Base-by-base conservation (phyloP, 2,797 vertebrate species). In the Odontamblyopus rebecca region DNA sequence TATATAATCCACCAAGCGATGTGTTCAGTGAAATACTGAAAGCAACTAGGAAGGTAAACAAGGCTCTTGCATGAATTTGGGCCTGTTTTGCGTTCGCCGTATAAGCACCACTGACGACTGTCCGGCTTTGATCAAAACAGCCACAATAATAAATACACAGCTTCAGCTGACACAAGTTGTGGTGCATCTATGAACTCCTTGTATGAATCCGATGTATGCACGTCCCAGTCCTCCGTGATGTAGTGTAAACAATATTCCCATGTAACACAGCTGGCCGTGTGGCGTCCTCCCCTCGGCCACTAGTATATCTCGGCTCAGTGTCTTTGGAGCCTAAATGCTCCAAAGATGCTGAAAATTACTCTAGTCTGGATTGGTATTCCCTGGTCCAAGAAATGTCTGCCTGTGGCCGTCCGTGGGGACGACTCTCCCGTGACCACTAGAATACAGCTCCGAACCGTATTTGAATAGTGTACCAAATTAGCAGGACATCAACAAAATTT, bases 321-420 rank as follows among this genome's bases (percentile, higher is more conserved):
- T 72, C 81, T 81, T 80, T 72, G 69, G 80, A 70, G 82, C 70
- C 77, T 84, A 88, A 83, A 88, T 26, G 80, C 79, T 82, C 50
- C 65, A 68, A 78, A 87, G 91, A 91, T 89, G 89, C 75, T 89
- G 84, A 79, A 75, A 88, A 89, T 87, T 87, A 86, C 88, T 86
- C 75, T 79, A 81, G 80, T 89, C 89, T 78, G 83, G 82, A 86
- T 81, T 78, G 87, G 79, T 86, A 67, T 82, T 76, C 85, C 84
- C 79, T 78, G 84, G 67, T 83, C 72, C 85, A 64, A 85, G 80
- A 84, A 87, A 83, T 70, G 77, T 75, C 80, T 53, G 77, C 69
- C 74, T 72, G 87, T 54, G 85, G 68, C 81, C 57, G 23, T 26
- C 85, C 69, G 84, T 26, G 77, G 67, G 80, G 81, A 83, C 73